Conservation (phyloP, 1,140 invertebrate genomes). For the Glomeris maerens region DNA sequence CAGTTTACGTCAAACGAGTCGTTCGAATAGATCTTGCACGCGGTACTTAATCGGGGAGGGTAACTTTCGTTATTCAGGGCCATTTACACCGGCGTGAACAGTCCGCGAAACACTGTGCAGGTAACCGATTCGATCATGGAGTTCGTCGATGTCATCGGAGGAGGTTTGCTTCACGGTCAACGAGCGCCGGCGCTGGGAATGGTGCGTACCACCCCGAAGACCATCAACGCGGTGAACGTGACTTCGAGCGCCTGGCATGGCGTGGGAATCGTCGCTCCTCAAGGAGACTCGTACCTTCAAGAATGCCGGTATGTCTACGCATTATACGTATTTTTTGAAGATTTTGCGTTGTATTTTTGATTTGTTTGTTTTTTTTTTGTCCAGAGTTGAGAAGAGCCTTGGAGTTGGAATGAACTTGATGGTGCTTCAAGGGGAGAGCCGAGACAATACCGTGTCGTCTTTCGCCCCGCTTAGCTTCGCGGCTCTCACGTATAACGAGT, state of each 20-base stretch:
- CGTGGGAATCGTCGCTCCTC: constrained; percentile 78
- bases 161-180: constrained; percentile 90
- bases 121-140: constrained; percentile 49
- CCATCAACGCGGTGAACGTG: constrained; percentile 65
- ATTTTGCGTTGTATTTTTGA: not conserved
- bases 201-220: constrained; percentile 64
- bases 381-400: constrained; percentile 59
- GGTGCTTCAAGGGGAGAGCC: constrained; percentile 80
- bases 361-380: not conserved
- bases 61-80: constrained; percentile 8
- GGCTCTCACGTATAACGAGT: constrained; percentile 83
- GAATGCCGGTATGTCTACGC: no score
- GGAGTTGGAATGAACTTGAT: constrained; percentile 80
- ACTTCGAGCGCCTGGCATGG: constrained; percentile 75
- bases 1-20: not conserved
- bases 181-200: constrained; percentile 82
- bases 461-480: constrained; percentile 67
- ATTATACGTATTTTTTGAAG: constrained; percentile 5
- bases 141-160: constrained; percentile 78
- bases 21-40: no score
- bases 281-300: constrained; percentile 32
- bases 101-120: constrained; percentile 30
- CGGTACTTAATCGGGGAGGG: no score
- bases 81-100: constrained; percentile 12
- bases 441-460: constrained; percentile 70